These are phyloP conservation scores for Onchidella celtica DNA, from an alignment of 2,888 invertebrate genomes.

Conservation along the genomic window DNA sequence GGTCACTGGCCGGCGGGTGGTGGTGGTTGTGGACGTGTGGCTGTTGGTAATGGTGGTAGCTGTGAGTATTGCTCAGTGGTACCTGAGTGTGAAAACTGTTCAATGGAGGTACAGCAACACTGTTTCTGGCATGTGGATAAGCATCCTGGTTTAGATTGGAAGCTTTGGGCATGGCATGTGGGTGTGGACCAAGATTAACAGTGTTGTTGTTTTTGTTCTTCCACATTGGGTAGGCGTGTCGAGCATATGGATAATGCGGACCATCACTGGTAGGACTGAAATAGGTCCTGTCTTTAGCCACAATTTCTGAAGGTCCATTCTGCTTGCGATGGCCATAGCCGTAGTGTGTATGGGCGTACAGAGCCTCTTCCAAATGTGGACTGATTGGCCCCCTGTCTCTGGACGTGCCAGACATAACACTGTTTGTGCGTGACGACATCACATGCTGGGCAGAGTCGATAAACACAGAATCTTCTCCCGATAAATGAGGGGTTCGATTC, in stretches of 20 bases:
- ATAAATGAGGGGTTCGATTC: slow-evolving; percentile 29
- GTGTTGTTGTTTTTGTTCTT: slow-evolving; percentile 12
- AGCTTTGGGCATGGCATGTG: background rate
- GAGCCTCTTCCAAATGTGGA: slow-evolving; percentile 21
- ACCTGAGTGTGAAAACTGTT: slow-evolving; percentile 35
- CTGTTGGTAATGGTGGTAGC: slow-evolving; percentile 29
- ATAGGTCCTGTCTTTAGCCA: slow-evolving; percentile 1
- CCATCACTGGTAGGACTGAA: background rate
- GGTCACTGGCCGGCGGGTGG: background rate
- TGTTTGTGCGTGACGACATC: slow-evolving; percentile 1
- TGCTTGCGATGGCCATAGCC: slow-evolving; percentile 2
- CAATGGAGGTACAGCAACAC: background rate
- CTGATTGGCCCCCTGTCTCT: slow-evolving; percentile 36
- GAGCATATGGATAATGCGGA: background rate
- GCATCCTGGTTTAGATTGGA: background rate
- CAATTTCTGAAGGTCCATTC: background rate
- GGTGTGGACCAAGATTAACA: background rate
- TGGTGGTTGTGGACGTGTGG: background rate
- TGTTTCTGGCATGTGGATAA: background rate
- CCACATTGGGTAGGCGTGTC: slow-evolving; percentile 23
- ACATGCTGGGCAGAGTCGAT: background rate
- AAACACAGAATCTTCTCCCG: background rate
- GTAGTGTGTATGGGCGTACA: slow-evolving; percentile 25
- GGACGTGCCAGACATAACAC: slow-evolving; percentile 1
- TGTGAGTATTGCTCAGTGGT: slow-evolving; percentile 9